Base-by-base conservation (phyloP, 2,888 invertebrate genomes). In the Ganaspis brasiliensis region DNA sequence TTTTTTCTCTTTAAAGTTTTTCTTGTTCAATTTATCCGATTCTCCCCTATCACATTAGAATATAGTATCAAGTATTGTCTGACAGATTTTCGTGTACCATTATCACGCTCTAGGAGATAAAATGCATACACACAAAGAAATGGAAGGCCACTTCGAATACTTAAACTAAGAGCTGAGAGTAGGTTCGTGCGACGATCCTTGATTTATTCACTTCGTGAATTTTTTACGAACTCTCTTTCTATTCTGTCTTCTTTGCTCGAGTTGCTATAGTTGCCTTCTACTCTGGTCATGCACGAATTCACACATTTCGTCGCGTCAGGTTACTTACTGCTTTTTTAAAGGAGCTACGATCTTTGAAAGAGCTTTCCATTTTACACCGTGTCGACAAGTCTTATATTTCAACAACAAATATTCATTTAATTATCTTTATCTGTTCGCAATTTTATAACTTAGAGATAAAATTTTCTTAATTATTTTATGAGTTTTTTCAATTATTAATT, bases 131-230 rank as follows among this genome's bases (percentile, higher is more conserved):
- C 45, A 67, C 45, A 45, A 67, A 67, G 67, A 67, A 67, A 45
- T 45, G 81, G 74, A 76, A 76, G 79, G 79, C 84, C 83, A 86
- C 83, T 84, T 78, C 79, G 83, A 84, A 86, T 87, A 86, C 86
- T 88, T 87, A 85, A 84, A 84, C 87, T 86, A 86, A 88, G 83
- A 86, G 83, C 86, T 80, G 82, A 81, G 67, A 45, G 67, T 67
- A 45, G 67, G 81, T 81, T 75, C 76, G 83, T 84, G 84, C 86
- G 84, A 85, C 88, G 85, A 83, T 85, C 83, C 86, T 86, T 89
- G 89, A 89, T 89, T 89, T 89, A 89, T 89, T 89, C 89, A 89
- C 87, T 88, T 86, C 83, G 83, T 89, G 89, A 88, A 89, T 89
- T 88, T 89, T 89, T 89, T 85, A 89, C 83, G 82, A 79, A 77